Base-by-base conservation (phyloP, 2,797 vertebrate species). In the Sebastes trivittatus region DNA sequence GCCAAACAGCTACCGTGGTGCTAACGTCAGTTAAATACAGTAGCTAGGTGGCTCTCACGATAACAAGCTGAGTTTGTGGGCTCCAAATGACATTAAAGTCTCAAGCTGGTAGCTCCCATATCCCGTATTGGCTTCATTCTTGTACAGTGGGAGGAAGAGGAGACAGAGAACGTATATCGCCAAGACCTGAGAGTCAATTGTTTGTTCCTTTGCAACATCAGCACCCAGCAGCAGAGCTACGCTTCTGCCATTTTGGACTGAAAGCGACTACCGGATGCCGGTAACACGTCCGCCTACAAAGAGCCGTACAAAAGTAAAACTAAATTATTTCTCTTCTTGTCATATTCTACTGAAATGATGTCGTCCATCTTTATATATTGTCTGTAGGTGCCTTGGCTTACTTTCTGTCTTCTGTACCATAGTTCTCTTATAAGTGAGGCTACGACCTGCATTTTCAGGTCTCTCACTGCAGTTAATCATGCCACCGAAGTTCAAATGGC, bases 391-490 rank as follows among this genome's bases (percentile, higher is more conserved):
- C 6, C 49, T 63, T 63, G 10, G n/a, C 61, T 58, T 56, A 56
- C 62, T 75, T 55, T 34, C 49, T 74, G 32, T 64, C 55, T 29
- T 29, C 42, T 62, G 62, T 34, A 29, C 16, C 2, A 49, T 25
- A 70, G 55, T 72, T 78, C 22, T 61, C 52, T 59, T 10, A 20
- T 36, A 69, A 68, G 54, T 64, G 68, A 13, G 30, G 42, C 65
- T 30, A 2, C 7, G 70, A 82, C 76, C 78, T 75, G 38, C 5
- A 68, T 55, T 75, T 78, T 61, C 60, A 84, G 74, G 71, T 64
- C 56, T 72, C 52, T 62, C 42, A 27, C 36, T 69, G 60, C 80
- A 76, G 72, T 73, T 75, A 63, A 85, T 81, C 32, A 20, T 79
- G 64, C 52, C 65, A 56, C 14, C 25, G 4, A 29, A 76, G 67